These are phyloP conservation scores for Percopsis omiscomaycus DNA, from an alignment of 2,797 vertebrate genomes.

Conservation along the genomic window DNA sequence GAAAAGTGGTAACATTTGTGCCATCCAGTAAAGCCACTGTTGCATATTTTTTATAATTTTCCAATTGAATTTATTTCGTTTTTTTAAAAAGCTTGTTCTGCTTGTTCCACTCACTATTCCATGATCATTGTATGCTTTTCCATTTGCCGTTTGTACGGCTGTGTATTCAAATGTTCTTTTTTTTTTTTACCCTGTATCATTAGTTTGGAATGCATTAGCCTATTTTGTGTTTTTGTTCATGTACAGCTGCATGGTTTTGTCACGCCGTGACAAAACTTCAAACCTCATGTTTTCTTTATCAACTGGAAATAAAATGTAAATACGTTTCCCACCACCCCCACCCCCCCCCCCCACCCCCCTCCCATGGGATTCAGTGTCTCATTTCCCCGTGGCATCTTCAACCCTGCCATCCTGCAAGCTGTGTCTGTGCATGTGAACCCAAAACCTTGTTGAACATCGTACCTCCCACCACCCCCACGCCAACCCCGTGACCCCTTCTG, in stretches of 20 bases:
- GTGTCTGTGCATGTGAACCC: constrained; percentile 15
- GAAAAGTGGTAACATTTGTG: constrained; percentile 3
- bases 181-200: background rate
- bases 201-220: constrained; percentile 22
- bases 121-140: constrained; percentile 17
- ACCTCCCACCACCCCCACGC: background rate
- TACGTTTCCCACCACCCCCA: background rate
- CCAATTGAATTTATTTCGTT: constrained; percentile 7
- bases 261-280: constrained; percentile 27
- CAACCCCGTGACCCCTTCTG: constrained; percentile 36
- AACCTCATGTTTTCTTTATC: constrained; percentile 34
- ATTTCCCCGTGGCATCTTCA: constrained; percentile 51
- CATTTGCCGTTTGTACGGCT: constrained; percentile 23
- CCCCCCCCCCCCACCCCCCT: constrained; percentile 15
- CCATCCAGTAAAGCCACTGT: background rate
- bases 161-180: constrained; percentile 17
- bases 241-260: constrained; percentile 44
- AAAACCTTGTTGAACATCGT: constrained; percentile 2
- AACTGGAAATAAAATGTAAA: constrained; percentile 60
- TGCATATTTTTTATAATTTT: constrained; percentile 20
- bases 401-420: constrained; percentile 12
- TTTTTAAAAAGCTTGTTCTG: constrained; percentile 34
- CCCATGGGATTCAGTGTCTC: constrained; percentile 51
- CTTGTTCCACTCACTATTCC: constrained; percentile 18
- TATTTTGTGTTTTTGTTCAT: constrained; percentile 41